Conservation (phyloP, 1,140 invertebrate species). For the Nylanderia fulva region DNA sequence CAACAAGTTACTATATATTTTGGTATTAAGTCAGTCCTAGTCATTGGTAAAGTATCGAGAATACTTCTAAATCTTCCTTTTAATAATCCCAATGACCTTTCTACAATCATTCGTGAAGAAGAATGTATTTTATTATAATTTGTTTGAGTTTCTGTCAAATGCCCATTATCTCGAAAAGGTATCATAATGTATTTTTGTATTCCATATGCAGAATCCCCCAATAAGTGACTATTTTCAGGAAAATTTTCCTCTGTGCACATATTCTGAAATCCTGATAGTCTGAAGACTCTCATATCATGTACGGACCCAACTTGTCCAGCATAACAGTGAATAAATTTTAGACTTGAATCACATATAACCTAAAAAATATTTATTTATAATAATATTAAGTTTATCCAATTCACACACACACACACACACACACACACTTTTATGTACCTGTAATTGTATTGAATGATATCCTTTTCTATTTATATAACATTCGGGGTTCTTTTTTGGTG, state of each 20-base stretch:
- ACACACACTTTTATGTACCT: too few relatives aligned
- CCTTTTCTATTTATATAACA: constrained; percentile 8
- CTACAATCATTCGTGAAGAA: not conserved
- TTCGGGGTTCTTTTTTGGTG: not conserved
- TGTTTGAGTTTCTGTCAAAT: not conserved
- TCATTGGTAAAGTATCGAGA: not conserved
- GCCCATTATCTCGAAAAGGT: not conserved
- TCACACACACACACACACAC: too few relatives aligned
- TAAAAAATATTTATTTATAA: constrained; percentile 8
- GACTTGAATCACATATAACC: not conserved
- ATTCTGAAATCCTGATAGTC: not conserved
- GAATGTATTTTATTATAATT: not conserved
- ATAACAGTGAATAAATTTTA: not conserved
- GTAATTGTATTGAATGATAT: constrained; percentile 1
- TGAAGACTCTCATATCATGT: not conserved
- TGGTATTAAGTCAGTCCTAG: too few relatives aligned
- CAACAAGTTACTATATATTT: not conserved
- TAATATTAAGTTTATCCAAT: not conserved
- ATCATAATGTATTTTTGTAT: not conserved
- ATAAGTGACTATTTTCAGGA: not conserved
- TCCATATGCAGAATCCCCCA: not conserved
- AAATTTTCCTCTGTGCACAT: not conserved
- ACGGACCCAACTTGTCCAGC: not conserved
- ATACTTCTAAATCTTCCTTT: not conserved
- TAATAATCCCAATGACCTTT: not conserved